Base-by-base conservation (phyloP, 2,797 vertebrate species). In the Scyliorhinus canicula region DNA sequence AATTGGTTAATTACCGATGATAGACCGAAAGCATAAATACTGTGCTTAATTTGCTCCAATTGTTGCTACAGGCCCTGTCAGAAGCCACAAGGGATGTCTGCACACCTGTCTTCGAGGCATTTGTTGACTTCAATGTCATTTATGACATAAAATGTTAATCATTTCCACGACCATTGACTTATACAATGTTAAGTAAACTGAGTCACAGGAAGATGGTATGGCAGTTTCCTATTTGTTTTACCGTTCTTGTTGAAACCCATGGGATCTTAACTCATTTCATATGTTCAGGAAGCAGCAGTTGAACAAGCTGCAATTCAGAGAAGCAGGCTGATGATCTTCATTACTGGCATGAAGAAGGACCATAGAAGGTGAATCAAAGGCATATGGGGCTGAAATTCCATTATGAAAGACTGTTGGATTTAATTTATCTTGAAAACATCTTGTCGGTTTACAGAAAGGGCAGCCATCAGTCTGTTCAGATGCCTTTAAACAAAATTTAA, bases 261-360 rank as follows among this genome's bases (percentile, higher is more conserved):
- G 47, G 67, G 67, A 55, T 52, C 65, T 74, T 94, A 94, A 94
- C 67, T 94, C 24, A 74, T 74, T 94, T 94, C 93, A 94, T 67
- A 94, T 94, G 93, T 94, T 94, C 93, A 94, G 93, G 93, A 94
- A 94, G 50, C 93, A 94, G 47, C 28, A 71, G 47, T 52, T 35
- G 31, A 94, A 94, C 67, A 94, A 52, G 67, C 93, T 74, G 44
- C 93, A 69, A 94, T 94, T 94, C 93, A 94, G 47, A 91, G 88
- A 91, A 65, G 44, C 44, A 24, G 88, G n/a, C 88, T 94, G 93
- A 94, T 94, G 93, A 74, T 94, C 67, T 74, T 94, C 65, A 94
- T 94, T 94, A 94, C 93, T 93, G 44, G 4, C 11, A 55, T 35
- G 65, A 16, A 94, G 91, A 93, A 69, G 67, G 50, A 55, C 67